Evolutionary conservation across 2,888 invertebrate genomes (phyloP).

Genomic region (Charanyca ferruginea): DNA sequence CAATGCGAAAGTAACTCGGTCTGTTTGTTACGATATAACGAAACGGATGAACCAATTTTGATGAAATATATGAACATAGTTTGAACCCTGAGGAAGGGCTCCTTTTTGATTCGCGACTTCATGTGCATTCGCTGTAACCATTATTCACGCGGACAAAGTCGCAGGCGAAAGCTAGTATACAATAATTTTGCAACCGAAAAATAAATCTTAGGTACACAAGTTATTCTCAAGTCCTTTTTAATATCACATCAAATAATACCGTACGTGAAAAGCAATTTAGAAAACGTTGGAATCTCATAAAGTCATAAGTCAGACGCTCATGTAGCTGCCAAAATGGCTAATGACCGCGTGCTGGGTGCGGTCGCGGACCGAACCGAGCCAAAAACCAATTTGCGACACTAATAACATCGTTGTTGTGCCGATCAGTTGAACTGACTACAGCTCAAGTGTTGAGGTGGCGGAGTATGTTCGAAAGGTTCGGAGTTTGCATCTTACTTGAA

Average conservation of each 20-base stretch:
- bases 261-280: constrained; percentile 65
- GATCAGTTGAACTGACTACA: constrained; percentile 55
- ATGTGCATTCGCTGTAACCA: no score
- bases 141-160: no score
- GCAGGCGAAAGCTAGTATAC: no score
- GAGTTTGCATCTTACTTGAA: not conserved
- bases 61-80: no score
- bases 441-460: constrained; percentile 20
- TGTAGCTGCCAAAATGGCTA: constrained; percentile 88
- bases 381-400: constrained; percentile 88
- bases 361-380: constrained; percentile 85
- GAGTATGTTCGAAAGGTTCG: constrained; percentile 10
- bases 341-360: constrained; percentile 86
- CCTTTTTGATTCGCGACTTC: no score
- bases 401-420: constrained; percentile 81
- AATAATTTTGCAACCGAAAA: not conserved
- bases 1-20: no score
- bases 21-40: no score
- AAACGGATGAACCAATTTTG: no score
- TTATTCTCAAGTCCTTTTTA: constrained; percentile 41
- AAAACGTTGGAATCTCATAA: constrained; percentile 77
- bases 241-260: constrained; percentile 59
- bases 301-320: constrained; percentile 79
- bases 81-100: no score
- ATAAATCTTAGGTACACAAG: not conserved